Conservation (phyloP, 2,888 invertebrate species). For the Hypercompe scribonia region DNA sequence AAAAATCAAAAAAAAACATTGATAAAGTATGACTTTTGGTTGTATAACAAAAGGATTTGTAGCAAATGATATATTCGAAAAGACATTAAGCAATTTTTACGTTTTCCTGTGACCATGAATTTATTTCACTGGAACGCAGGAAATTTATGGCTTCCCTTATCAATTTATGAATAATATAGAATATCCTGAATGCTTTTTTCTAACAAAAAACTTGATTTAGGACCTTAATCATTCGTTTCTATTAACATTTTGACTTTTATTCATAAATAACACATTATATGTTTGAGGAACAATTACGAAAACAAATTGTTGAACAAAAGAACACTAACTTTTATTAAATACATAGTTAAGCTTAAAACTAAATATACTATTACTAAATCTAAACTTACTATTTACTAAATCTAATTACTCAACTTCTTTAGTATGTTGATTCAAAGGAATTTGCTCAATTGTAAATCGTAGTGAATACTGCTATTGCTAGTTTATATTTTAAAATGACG, state of each 20-base stretch:
- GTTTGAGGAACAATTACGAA: background rate
- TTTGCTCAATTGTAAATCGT: background rate
- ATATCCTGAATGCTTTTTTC: background rate
- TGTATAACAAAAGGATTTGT: conserved; percentile 4
- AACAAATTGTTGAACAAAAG: background rate
- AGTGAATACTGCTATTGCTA: background rate
- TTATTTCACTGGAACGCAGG: conserved; percentile 17
- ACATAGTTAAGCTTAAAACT: background rate
- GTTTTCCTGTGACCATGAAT: conserved; percentile 7
- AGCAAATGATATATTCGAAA: conserved; percentile 15
- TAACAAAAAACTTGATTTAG: background rate
- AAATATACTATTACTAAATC: no score
- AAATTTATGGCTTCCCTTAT: conserved; percentile 12
- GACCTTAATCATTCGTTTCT: background rate
- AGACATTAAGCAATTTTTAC: conserved; percentile 14
- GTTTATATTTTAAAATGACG: background rate
- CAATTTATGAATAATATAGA: conserved; percentile 6
- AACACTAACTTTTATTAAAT: background rate
- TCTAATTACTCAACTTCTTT: background rate
- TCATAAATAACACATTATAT: background rate
- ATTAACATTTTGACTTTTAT: background rate
- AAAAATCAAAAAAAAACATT: background rate
- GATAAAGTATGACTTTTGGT: conserved; percentile 13
- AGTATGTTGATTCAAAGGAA: background rate
- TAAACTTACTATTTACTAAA: background rate